These are phyloP conservation scores for Spisula solida DNA, from an alignment of 2,888 invertebrate species.

Conservation along the genomic window DNA sequence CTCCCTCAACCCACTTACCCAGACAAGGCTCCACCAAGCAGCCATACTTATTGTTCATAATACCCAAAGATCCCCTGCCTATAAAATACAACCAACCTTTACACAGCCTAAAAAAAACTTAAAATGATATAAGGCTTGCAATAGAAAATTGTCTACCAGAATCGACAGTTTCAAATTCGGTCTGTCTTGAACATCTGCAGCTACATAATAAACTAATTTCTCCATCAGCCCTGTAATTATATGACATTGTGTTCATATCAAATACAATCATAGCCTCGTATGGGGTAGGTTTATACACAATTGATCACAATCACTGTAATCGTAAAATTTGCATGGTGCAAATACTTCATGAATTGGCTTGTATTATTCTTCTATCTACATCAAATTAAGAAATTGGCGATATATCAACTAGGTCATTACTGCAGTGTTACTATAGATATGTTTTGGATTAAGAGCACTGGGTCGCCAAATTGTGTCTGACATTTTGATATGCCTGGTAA, in stretches of 20 bases:
- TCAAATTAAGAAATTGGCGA: constrained; percentile 7
- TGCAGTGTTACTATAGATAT: neutral
- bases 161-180: constrained; percentile 11
- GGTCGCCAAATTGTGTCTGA: neutral
- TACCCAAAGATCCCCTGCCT: too few species aligned
- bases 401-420: neutral
- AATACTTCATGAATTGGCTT: constrained; percentile 10
- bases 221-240: neutral
- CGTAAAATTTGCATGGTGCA: constrained; percentile 19
- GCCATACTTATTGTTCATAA: too few species aligned
- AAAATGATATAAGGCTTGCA: neutral
- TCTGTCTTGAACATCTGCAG: neutral
- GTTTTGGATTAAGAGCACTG: neutral
- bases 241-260: constrained; percentile 3
- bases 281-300: neutral
- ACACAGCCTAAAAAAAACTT: neutral
- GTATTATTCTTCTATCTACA: neutral
- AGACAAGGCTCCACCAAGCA: too few species aligned
- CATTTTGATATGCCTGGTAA: neutral
- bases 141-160: neutral
- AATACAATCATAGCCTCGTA: neutral
- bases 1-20: too few species aligned
- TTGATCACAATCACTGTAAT: constrained; percentile 7
- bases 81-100: too few species aligned
- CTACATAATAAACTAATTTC: neutral